Percentiles rank a stretch among this genome's conserved stretches.
Conservation (phyloP, 2,797 vertebrate species). For the Sebastes kiyomatsui region DNA sequence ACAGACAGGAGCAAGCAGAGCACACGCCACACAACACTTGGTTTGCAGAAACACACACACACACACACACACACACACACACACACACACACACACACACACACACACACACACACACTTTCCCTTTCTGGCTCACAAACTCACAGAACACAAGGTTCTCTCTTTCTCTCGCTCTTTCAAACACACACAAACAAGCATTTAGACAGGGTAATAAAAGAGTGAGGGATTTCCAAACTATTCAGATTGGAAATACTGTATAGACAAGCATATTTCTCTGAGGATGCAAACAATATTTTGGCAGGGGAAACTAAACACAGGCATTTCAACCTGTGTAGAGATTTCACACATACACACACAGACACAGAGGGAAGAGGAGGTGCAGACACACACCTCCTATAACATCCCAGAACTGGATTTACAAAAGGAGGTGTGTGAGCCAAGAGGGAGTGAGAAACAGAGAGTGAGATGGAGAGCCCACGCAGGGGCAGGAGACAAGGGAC, state of each 20-base stretch:
- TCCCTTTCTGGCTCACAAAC: slow-evolving; percentile 1
- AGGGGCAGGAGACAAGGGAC: neutral
- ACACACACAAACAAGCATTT: slow-evolving; percentile 30
- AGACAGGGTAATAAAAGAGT: slow-evolving; percentile 53
- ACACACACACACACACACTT: neutral
- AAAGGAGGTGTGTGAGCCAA: slow-evolving; percentile 32
- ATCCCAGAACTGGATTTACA: slow-evolving; percentile 20
- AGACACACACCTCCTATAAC: slow-evolving; percentile 22
- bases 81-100: too few relatives aligned
- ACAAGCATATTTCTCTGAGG: slow-evolving; percentile 47
- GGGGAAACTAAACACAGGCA: slow-evolving; percentile 39
- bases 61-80: too few relatives aligned
- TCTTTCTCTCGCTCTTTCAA: neutral
- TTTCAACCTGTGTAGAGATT: slow-evolving; percentile 40
- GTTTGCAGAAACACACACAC: slow-evolving; percentile 24
- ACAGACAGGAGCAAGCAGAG: slow-evolving; percentile 88
- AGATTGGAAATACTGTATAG: slow-evolving; percentile 70
- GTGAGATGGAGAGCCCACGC: slow-evolving; percentile 25
- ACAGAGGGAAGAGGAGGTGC: neutral
- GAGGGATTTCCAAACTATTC: slow-evolving; percentile 72
- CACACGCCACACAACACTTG: slow-evolving; percentile 71
- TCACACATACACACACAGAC: slow-evolving; percentile 28
- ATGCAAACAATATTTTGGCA: slow-evolving; percentile 54
- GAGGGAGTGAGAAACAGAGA: neutral
- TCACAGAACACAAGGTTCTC: slow-evolving; percentile 24